Base-by-base conservation (phyloP, 2,888 invertebrate genomes). In the Terebella lapidaria region DNA sequence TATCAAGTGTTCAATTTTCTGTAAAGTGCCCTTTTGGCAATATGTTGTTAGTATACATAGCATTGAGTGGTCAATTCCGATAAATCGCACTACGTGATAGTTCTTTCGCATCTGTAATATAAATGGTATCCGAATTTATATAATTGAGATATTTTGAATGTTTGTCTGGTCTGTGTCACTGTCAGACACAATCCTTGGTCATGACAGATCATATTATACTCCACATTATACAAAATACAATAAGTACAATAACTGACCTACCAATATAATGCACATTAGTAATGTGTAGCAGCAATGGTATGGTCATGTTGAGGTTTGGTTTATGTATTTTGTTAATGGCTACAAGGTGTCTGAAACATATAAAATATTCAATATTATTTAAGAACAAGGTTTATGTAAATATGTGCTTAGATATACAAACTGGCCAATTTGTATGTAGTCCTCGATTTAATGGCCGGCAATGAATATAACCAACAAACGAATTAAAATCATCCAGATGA, bases 31-130 rank as follows among this genome's bases (percentile, higher is more conserved):
- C 81, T 92, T 92, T 1, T 92, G 93, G 74, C 96, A 97, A 80
- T 96, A 97, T 81, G 99, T 97, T 0, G 93, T 95, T 22, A 99
- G 84, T 1, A 99, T 83, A 75, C 92, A 92, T 71, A 89, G 88
- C 66, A 83, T 75, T 0, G 92, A 90, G 0, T 87, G 86, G 97
- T 95, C 42, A 90, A 94, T 93, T 0, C 97, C 99, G 67, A 91
- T 91, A 81, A 99, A 97, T 72, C 95, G 86, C 3, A 91, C 91
- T 71, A 93, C 83, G 79, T 93, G 91, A 75, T 93, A 91, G 77
- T 92, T 90, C 69, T 91, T 92, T 81, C 91, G 90, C 87, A 93
- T 90, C 84, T 88, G 60, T n/a, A 18, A 47, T 26, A 53, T 28
- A 53, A 5, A 28, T 5, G 24, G 42, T 15, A 15, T 15, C 10